Base-by-base conservation (phyloP, 1,140 invertebrate genomes). In the Cardiocondyla obscurior region DNA sequence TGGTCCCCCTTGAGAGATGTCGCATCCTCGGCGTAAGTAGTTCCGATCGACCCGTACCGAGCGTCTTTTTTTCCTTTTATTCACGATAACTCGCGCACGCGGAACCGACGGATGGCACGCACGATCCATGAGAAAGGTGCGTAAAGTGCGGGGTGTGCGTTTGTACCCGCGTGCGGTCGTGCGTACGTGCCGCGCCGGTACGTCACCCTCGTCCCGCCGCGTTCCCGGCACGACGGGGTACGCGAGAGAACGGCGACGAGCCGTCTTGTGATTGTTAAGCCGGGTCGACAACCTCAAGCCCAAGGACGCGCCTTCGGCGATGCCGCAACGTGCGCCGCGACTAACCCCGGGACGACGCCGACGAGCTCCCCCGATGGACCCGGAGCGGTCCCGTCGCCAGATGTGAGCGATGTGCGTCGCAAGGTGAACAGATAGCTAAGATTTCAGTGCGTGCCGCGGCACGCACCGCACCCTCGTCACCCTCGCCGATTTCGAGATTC, bases 1-100 rank as follows among this genome's bases (percentile, higher is more conserved):
- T 65, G 62, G 44, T 64, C 83, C 74, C 62, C 72, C 81, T 72
- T 46, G n/a, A 51, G 82, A 70, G 70, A 62, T 65, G 82, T 86
- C 69, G 62, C 70, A 44, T 36, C 42, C 44, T 57, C 58, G 25
- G 62, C 39, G 19, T 53, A 67, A 69, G 69, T 69, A 79, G 25
- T 53, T 10, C 67, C 51, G 36, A 14, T 53, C 51, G 64, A 64
- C 33, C 33, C 44, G 70, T 16, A 33, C 42, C 42, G 12, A 64
- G 44, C 72, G 19, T 62, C 30, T 25, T 8, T 16, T n/a, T n/a
- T n/a, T n/a, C n/a, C n/a, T n/a, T n/a, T n/a, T n/a, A n/a, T n/a
- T n/a, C n/a, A 14, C 72, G 39, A 74, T 3, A 39, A 36, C 49
- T 39, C 85, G 55, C 70, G 30, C 7, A 10, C 30, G 39, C 30